Percentiles rank a stretch among this genome's conserved stretches.
These are phyloP conservation scores for Tiphia femorata DNA, from an alignment of 2,888 invertebrate species.

Conservation along the genomic window DNA sequence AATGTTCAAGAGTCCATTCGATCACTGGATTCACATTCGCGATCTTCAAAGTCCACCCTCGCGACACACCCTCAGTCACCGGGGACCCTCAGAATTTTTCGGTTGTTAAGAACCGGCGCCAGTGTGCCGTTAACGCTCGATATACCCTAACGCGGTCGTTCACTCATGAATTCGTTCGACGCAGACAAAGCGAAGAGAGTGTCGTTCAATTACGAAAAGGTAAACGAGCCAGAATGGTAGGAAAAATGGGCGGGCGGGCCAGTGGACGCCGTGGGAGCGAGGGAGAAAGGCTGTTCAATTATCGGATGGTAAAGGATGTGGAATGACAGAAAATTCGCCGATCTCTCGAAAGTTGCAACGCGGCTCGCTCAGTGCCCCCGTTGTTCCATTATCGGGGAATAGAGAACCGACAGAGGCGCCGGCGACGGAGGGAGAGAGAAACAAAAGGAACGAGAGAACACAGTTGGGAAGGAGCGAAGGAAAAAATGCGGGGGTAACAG, in stretches of 20 bases:
- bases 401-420: not conserved
- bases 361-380: not conserved
- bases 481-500: slow-evolving; percentile 15
- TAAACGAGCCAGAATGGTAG: too few relatives aligned
- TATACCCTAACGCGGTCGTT: too few relatives aligned
- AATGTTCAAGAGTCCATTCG: too few relatives aligned
- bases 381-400: not conserved
- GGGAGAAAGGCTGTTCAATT: slow-evolving; percentile 5
- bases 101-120: too few relatives aligned
- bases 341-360: not conserved
- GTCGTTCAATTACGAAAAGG: not conserved
- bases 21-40: too few relatives aligned
- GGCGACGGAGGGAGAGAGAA: not conserved
- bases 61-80: too few relatives aligned
- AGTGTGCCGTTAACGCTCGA: too few relatives aligned
- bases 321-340: not conserved
- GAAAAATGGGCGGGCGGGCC: not conserved
- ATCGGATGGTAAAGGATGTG: not conserved
- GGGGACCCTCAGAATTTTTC: too few relatives aligned
- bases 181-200: not conserved
- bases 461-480: not conserved
- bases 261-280: not conserved
- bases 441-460: not conserved
- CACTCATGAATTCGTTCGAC: not conserved
- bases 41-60: too few relatives aligned